Base-by-base conservation (phyloP, 2,888 invertebrate genomes). In the Neoitamus cyanurus region DNA sequence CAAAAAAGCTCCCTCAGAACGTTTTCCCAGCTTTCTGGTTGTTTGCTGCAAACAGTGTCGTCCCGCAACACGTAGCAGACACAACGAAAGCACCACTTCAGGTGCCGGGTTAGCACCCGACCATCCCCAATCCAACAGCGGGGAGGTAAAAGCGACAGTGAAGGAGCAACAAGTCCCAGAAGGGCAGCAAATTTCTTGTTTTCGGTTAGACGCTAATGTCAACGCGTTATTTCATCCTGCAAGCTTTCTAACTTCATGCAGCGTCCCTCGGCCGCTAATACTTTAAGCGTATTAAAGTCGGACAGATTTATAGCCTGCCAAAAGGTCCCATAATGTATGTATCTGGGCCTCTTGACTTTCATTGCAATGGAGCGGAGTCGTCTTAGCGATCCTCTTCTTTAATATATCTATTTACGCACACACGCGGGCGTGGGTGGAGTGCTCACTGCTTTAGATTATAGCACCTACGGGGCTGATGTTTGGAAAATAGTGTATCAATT, bases 131-230 rank as follows among this genome's bases (percentile, higher is more conserved):
- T 4, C 42, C 42, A 6, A 42, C n/a, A 13, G 42, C n/a, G 25
- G 25, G 20, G 31, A 30, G 31, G n/a, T 34, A 31, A 34, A 73
- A 34, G 25, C 36, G 37, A 20, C 28, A 75, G n/a, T 25, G 13
- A n/a, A 20, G 28, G 36, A 37, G 75, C 75, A 75, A 75, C 75
- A 75, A 75, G 75, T 75, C 28, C n/a, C 25, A 9, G 42, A 42
- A 75, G 42, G 75, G 36, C 75, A 75, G 20, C 75, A 42, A 75
- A 37, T 37, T 75, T 20, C 25, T 75, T 37, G 42, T 42, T 75
- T 75, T 15, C 36, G 58, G 58, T 58, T 58, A 58, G 58, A 58
- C 58, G 58, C 58, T 58, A 58, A 58, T 58, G 58, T 58, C 58
- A 58, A 58, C 58, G 58, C 58, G 58, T 20, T 58, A 58, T 25